Evolutionary conservation across 2,797 vertebrate species (phyloP).

Genomic region (Acanthopagrus latus): DNA sequence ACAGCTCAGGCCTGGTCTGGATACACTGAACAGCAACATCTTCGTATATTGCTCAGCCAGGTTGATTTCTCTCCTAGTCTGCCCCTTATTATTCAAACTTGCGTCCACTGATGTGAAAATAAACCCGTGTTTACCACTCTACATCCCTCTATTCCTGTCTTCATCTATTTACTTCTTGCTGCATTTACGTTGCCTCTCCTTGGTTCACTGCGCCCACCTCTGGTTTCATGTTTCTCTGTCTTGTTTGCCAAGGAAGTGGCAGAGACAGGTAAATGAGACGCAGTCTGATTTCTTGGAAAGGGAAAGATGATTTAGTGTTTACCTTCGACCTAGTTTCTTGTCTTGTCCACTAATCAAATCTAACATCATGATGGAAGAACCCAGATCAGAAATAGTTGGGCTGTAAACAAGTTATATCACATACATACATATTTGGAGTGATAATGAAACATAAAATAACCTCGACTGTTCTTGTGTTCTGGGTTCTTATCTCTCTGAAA

Average conservation of each 20-base stretch:
- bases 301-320: constrained; percentile 23
- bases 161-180: constrained; percentile 35
- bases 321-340: constrained; percentile 7
- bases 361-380: background rate
- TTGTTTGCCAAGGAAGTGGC: constrained; percentile 36
- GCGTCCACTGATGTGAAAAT: constrained; percentile 45
- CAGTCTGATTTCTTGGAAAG: constrained; percentile 8
- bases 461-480: background rate
- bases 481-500: background rate
- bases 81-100: constrained; percentile 23
- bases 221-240: constrained; percentile 34
- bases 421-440: background rate
- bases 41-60: constrained; percentile 15
- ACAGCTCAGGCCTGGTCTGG: constrained; percentile 67
- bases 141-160: constrained; percentile 28
- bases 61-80: constrained; percentile 33
- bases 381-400: background rate
- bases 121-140: constrained; percentile 36
- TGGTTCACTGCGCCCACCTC: constrained; percentile 29
- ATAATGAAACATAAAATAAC: background rate
- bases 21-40: constrained; percentile 27
- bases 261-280: constrained; percentile 37
- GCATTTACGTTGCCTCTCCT: constrained; percentile 33
- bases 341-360: constrained; percentile 25
- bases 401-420: constrained; percentile 12